Base-by-base conservation (phyloP, 2,888 invertebrate species). In the Athalia circularis region DNA sequence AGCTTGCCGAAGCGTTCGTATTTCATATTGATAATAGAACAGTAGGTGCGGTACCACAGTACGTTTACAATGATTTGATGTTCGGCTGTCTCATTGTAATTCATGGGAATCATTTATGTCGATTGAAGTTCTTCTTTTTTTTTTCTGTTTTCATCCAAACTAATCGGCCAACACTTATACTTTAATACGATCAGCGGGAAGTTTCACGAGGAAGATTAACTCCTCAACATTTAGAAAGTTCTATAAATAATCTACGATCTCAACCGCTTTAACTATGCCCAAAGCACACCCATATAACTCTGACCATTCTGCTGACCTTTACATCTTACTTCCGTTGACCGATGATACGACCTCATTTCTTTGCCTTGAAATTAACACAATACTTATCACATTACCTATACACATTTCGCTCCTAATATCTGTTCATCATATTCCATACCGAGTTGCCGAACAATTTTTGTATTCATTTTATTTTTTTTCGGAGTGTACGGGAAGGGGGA, bases 291-390 rank as follows among this genome's bases (percentile, higher is more conserved):
- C 45, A n/a, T 9, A 7, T 4, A n/a, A 13, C 43, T 65, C 48
- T 43, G 65, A 48, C 13, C 65, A 65, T 65, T 65, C 13, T 47
- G 9, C 70, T 70, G 70, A 57, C 70, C 70, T 70, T 70, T 70
- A 70, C 45, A 43, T 70, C n/a, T 57, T 57, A 70, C 57, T 70
- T 70, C 70, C 70, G 70, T 57, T 70, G 11, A 57, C 70, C 57
- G 43, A 70, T 15, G 9, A 13, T 43, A 43, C 70, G 54, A 43
- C 67, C 50, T 67, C 15, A 50, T 15, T 50, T 67, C 13, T 67
- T 48, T 6, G n/a, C 54, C 54, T 57, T 68, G 68, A 45, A 65
- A 65, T 48, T 50, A 0, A 15, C n/a, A 5, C n/a, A 11, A 62
- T 43, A 11, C 43, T 62, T 62, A 62, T 62, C 11, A 29, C 7